phyloP scores from a whole-genome alignment of 2,888 invertebrate genomes.

The Hirtodrosophila cameraria region DNA sequence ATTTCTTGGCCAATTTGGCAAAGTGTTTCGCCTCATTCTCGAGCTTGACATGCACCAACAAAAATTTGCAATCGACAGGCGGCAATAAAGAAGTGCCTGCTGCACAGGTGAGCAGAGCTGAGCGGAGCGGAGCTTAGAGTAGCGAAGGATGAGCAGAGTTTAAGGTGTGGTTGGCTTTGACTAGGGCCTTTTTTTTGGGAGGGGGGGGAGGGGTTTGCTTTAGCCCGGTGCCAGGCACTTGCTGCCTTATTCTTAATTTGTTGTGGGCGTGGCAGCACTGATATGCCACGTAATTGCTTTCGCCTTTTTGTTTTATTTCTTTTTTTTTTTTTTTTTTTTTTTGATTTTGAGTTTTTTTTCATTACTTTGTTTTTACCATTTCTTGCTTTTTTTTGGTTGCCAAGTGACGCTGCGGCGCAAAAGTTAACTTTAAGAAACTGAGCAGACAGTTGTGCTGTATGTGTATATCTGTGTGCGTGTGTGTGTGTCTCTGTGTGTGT shows the following conservation, averaged over 20 bases:
- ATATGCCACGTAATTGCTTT: conserved; percentile 72
- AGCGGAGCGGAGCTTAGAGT: background rate
- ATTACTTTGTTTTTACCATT: conserved; percentile 21
- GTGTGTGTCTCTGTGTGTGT: background rate
- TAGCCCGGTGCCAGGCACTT: conserved; percentile 70
- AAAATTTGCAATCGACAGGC: conserved; percentile 68
- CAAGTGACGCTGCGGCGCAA: conserved; percentile 39
- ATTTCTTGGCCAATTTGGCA: conserved; percentile 77
- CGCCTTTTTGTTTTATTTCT: conserved; percentile 59
- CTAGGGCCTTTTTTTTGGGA: no score
- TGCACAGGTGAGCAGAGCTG: background rate
- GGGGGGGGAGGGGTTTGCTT: conserved; percentile 8
- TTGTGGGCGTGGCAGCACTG: conserved; percentile 69
- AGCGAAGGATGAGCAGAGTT: background rate
- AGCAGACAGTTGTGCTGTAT: conserved; percentile 21
- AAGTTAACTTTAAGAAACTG: conserved; percentile 49
- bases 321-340: conserved; percentile 3
- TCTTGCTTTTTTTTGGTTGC: conserved; percentile 31
- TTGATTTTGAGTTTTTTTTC: conserved; percentile 5
- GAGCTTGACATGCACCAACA: conserved; percentile 46
- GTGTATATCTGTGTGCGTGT: background rate
- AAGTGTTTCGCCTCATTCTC: conserved; percentile 65
- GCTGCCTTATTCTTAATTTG: conserved; percentile 63
- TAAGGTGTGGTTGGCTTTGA: background rate
- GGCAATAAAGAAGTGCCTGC: conserved; percentile 66